Conservation (phyloP, 2,888 invertebrate genomes). For the Muschampia plurimacula region DNA sequence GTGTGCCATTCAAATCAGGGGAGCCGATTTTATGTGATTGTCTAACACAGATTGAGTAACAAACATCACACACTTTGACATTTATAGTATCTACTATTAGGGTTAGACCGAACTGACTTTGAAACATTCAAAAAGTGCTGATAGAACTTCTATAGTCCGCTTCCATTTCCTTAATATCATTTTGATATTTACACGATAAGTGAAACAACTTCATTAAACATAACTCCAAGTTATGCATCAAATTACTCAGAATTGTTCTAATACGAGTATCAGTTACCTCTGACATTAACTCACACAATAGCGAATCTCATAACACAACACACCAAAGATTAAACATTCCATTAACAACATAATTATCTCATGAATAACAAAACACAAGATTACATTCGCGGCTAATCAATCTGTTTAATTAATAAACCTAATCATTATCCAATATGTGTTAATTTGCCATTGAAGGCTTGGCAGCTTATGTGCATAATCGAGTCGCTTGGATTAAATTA, state of each 20-base stretch:
- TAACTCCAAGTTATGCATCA: too few species aligned
- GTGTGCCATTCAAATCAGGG: too few species aligned
- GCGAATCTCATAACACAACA: background rate
- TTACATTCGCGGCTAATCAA: background rate
- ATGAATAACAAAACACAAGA: slow-evolving; percentile 14
- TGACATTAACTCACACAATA: background rate
- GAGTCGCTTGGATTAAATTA: slow-evolving; percentile 9
- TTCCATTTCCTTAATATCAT: too few species aligned
- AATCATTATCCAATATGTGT: slow-evolving; percentile 19
- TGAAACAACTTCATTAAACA: too few species aligned
- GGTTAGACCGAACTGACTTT: too few species aligned
- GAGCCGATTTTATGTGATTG: too few species aligned
- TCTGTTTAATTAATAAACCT: slow-evolving; percentile 23
- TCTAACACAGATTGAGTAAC: too few species aligned
- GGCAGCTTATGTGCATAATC: slow-evolving; percentile 17
- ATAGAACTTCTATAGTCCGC: too few species aligned
- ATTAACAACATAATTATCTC: background rate
- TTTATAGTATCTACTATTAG: too few species aligned
- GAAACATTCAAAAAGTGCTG: too few species aligned
- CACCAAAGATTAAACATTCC: background rate
- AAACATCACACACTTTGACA: too few species aligned
- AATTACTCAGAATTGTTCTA: background rate
- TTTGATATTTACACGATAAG: too few species aligned
- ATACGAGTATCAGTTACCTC: background rate
- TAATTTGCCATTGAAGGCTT: slow-evolving; percentile 13